Percentiles rank a stretch among this genome's conserved stretches.
These are phyloP conservation scores for Australoheros facetus DNA, from an alignment of 2,797 vertebrate genomes.

Conservation along the genomic window DNA sequence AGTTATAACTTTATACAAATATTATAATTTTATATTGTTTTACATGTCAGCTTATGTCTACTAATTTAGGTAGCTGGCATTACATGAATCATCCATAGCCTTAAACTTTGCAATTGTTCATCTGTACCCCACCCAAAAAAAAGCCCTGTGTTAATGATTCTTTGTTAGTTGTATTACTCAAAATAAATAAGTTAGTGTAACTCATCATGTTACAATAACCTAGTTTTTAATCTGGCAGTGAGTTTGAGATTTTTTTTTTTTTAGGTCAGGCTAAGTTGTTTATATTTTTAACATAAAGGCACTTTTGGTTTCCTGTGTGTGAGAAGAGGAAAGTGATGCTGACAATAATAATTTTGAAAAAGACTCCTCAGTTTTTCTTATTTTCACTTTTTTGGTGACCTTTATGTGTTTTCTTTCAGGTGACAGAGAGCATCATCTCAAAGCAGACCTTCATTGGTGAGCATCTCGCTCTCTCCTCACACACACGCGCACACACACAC, in stretches of 20 bases:
- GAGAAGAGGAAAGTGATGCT: background rate
- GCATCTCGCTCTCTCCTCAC: background rate
- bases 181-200: background rate
- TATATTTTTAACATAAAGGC: background rate
- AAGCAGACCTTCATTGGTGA: slow-evolving; percentile 84
- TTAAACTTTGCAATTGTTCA: too few relatives aligned
- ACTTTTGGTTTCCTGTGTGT: background rate
- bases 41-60: background rate
- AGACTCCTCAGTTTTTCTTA: background rate
- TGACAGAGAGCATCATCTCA: slow-evolving; percentile 84
- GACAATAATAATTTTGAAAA: background rate
- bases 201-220: background rate
- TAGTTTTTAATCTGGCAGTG: background rate
- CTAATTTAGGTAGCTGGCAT: background rate
- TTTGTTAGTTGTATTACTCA: background rate
- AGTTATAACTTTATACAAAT: background rate
- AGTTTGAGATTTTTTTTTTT: background rate
- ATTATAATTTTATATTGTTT: background rate
- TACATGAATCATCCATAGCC: background rate
- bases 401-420: slow-evolving; percentile 68
- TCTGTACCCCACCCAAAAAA: background rate
- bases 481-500: background rate
- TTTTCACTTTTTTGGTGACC: background rate
- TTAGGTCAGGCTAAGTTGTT: background rate
- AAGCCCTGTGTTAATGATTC: background rate